Percentiles rank a stretch among this genome's conserved stretches.
These are phyloP conservation scores for Lacanobia oleracea DNA, from an alignment of 2,888 invertebrate genomes.

Conservation along the genomic window DNA sequence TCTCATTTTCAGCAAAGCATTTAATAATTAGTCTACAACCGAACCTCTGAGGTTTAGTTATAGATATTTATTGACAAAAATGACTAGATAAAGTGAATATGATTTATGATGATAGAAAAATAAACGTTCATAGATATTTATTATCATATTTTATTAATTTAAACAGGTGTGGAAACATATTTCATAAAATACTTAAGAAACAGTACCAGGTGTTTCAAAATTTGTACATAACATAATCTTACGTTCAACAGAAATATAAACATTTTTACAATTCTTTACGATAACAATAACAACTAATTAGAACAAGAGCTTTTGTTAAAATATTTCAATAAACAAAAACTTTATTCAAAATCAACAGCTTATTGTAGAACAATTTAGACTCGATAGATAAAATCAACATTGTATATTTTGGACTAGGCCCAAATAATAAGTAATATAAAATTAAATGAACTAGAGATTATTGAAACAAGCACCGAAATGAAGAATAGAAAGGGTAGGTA, in stretches of 20 bases:
- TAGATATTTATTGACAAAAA: slow-evolving; percentile 44
- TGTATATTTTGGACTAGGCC: slow-evolving; percentile 62
- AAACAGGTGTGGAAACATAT: slow-evolving; percentile 47
- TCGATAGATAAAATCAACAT: slow-evolving; percentile 44
- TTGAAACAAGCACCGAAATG: slow-evolving; percentile 43
- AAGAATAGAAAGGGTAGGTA: slow-evolving; percentile 15
- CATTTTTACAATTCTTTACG: slow-evolving; percentile 22
- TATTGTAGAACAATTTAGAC: slow-evolving; percentile 44
- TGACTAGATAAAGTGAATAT: slow-evolving; percentile 64
- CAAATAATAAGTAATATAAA: slow-evolving; percentile 49
- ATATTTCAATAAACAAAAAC: slow-evolving; percentile 15
- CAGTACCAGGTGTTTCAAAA: slow-evolving; percentile 22
- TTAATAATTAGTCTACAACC: slow-evolving; percentile 34
- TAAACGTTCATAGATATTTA: slow-evolving; percentile 40
- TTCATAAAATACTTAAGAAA: slow-evolving; percentile 25
- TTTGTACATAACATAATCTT: slow-evolving; percentile 37
- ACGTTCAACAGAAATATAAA: slow-evolving; percentile 23
- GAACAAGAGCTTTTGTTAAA: slow-evolving; percentile 14
- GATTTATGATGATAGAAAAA: slow-evolving; percentile 45
- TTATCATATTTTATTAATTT: slow-evolving; percentile 40
- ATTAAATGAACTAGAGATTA: slow-evolving; percentile 34
- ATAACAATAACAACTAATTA: slow-evolving; percentile 39
- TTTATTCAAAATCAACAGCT: slow-evolving; percentile 29
- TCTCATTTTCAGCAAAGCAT: slow-evolving; percentile 67
- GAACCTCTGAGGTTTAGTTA: slow-evolving; percentile 30